A percentile compares a stretch with the other conserved stretches of the same genome.
phyloP scores from a whole-genome alignment of 1,140 invertebrate species.

The Cydia strobilella region DNA sequence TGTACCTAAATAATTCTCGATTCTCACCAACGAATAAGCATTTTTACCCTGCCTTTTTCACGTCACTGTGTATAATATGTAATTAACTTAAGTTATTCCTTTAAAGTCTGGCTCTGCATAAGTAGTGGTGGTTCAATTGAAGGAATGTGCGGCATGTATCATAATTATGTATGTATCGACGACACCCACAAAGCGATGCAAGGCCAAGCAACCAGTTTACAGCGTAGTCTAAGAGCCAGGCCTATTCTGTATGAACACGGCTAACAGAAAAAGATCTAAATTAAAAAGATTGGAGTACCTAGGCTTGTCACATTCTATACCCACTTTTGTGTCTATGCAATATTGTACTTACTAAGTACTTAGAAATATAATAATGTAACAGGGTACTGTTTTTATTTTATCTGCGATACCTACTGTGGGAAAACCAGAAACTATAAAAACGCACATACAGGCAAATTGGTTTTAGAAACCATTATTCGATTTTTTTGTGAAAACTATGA shows the following conservation, averaged over 20 bases:
- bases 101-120: conserved; percentile 1
- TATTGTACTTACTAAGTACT: no score
- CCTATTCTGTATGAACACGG: not conserved
- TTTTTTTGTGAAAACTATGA: no score
- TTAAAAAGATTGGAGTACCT: not conserved
- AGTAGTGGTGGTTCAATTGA: conserved; percentile 9
- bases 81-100: not conserved
- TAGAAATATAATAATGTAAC: no score
- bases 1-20: no score
- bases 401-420: not conserved
- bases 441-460: no score
- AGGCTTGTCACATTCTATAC: not conserved
- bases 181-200: conserved; percentile 43
- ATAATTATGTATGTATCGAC: conserved; percentile 13
- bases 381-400: not conserved
- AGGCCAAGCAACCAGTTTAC: conserved; percentile 56
- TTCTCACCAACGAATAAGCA: no score
- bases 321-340: not conserved
- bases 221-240: conserved; percentile 41
- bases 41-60: no score
- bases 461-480: no score
- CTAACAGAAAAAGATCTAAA: not conserved
- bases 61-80: no score
- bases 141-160: conserved; percentile 29
- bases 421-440: not conserved